Percentiles rank a stretch among this genome's conserved stretches.
Conservation (phyloP, 1,140 invertebrate genomes). For the Subanguina moxae region DNA sequence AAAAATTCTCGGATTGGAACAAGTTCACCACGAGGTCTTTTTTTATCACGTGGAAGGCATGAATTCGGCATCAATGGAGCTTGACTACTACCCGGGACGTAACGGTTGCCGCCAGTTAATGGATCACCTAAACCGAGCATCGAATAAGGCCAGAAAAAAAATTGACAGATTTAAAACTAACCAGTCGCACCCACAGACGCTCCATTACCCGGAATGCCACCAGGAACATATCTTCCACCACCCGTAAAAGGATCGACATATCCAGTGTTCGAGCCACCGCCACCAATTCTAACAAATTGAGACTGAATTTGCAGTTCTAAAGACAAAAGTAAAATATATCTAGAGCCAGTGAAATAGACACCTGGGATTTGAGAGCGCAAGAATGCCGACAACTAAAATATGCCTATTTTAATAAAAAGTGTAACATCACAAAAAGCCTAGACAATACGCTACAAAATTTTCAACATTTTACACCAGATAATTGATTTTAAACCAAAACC, state of each 20-base stretch:
- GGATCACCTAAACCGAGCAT: slow-evolving; percentile 59
- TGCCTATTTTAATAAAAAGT: too few relatives aligned
- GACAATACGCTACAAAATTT: too few relatives aligned
- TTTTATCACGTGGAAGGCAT: slow-evolving; percentile 29
- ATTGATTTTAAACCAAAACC: slow-evolving; percentile 61
- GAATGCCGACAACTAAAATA: slow-evolving; percentile 12
- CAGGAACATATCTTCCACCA: slow-evolving; percentile 62
- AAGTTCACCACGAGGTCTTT: slow-evolving; percentile 35
- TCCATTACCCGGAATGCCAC: slow-evolving; percentile 55
- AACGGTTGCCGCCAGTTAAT: slow-evolving; percentile 62
- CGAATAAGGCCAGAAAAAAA: neutral
- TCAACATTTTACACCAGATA: too few relatives aligned
- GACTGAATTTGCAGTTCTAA: neutral
- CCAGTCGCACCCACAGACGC: neutral
- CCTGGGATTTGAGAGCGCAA: slow-evolving; percentile 56
- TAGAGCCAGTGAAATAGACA: slow-evolving; percentile 63
- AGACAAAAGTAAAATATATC: slow-evolving; percentile 1
- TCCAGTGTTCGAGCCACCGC: slow-evolving; percentile 4
- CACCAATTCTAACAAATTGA: slow-evolving; percentile 10
- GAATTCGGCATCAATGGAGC: slow-evolving; percentile 53
- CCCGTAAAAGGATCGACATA: slow-evolving; percentile 63
- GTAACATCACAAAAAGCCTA: too few relatives aligned
- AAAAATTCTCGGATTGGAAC: slow-evolving; percentile 43
- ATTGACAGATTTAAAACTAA: neutral
- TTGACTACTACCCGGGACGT: slow-evolving; percentile 59